Evolutionary conservation across 2,113 vertebrate genomes (phyloP), one percentile per base, ranked within the genome.

Genomic region (Cichladusa arquata): DNA sequence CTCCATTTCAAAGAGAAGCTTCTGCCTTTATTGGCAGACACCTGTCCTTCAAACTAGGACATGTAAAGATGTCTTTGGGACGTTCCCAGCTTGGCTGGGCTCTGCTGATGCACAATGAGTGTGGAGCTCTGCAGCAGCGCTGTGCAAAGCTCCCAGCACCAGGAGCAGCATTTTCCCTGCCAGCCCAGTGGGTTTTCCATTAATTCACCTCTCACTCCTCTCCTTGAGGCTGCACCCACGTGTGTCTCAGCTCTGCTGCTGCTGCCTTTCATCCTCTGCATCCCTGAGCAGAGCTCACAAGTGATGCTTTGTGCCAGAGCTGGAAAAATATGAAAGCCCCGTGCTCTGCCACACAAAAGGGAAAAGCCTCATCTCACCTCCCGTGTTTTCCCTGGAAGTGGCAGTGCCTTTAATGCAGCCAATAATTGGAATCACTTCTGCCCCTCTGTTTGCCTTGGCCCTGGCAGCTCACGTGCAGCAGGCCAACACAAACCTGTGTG

Each of bases 381-480:
- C 36, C 31, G 56, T 93, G 80, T 90, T 92, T 90, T 91, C 71
- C 62, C 87, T 95, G 90, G 94, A 90, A 87, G 23, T 81, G 64
- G 58, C 65, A 33, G 53, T 8, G 34, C 86, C 69, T 66, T 87
- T 25, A 78, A 40, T 62, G 67, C 79, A 83, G 14, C 79, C 70
- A 81, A 65, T 67, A 11, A 64, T 34, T 50, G 73, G 74, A 65
- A 92, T 85, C 70, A 26, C 76, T 93, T 77, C 81, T 95, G 31
- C 69, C 45, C 50, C 62, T 58, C 34, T 95, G 93, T 96, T 96
- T 96, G 83, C 67, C 47, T 95, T 93, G 95, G 96, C 94, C 44
- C 74, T 34, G 2, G 3, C 33, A 18, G 79, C 71, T 88, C 33
- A 6, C 0, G 0, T 9, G 19, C 58, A 64, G 31, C 44, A 28